These are phyloP conservation scores for Drosophila pseudoobscura DNA, from an alignment of 1,140 invertebrate genomes.

Conservation along the genomic window DNA sequence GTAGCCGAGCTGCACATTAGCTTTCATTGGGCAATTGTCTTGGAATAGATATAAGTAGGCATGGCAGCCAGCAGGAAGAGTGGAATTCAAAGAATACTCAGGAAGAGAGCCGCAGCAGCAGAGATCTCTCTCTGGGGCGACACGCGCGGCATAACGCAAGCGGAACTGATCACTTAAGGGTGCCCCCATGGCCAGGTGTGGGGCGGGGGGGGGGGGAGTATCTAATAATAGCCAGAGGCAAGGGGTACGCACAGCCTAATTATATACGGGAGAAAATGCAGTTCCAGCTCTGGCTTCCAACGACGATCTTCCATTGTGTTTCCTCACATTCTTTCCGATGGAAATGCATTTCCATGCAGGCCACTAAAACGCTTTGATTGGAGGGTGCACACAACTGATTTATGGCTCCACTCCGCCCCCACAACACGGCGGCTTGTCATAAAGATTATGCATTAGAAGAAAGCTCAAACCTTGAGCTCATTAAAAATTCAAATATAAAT, in stretches of 20 bases:
- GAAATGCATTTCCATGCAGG: conserved; percentile 63
- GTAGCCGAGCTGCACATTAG: conserved; percentile 10
- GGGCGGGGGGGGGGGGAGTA: neutral
- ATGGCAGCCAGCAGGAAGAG: conserved; percentile 14
- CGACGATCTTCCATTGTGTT: conserved; percentile 26
- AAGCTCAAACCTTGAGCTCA: conserved; percentile 50
- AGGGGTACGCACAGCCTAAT: conserved; percentile 68
- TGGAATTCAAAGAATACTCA: conserved; percentile 13
- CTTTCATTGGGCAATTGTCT: conserved; percentile 69
- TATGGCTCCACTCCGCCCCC: conserved; percentile 39
- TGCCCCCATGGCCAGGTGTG: conserved; percentile 3
- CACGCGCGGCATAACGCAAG: conserved; percentile 48
- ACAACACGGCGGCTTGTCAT: conserved; percentile 51
- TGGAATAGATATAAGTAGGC: conserved; percentile 15
- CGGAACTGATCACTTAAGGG: conserved; percentile 77
- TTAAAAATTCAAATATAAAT: conserved; percentile 25
- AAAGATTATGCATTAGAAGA: conserved; percentile 36
- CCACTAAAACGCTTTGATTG: conserved; percentile 55
- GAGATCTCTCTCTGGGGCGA: conserved; percentile 2
- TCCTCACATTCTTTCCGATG: conserved; percentile 14
- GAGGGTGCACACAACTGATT: conserved; percentile 45
- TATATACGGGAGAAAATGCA: conserved; percentile 55
- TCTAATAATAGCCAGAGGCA: conserved; percentile 65
- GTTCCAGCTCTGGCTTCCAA: conserved; percentile 41
- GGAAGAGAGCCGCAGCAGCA: conserved; percentile 9